Evolutionary conservation across 2,797 vertebrate species (phyloP), one percentile per base, ranked within the genome.

Genomic region (Chelon auratus): DNA sequence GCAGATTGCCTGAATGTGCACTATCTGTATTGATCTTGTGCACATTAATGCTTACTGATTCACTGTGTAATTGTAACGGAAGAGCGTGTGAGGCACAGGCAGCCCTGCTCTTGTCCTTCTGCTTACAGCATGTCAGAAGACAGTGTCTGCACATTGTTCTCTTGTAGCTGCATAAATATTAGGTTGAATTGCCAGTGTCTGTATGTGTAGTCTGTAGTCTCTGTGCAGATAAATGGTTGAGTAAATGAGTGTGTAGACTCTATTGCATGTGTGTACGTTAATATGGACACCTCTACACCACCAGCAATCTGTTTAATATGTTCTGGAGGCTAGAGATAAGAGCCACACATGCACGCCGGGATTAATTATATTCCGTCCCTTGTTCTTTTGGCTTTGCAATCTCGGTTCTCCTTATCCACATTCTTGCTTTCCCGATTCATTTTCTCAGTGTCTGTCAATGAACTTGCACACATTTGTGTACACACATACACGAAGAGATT

Each of bases 321-420:
- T 72, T 83, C 82, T 89, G 82, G 69, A 80, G 62, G 57, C 39
- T 67, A 77, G 66, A 79, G 83, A 89, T 90, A 86, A 88, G 76
- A 74, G 30, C 30, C 36, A 45, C 1, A 18, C 55, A 4, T 11
- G 62, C 17, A 62, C 62, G 36, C 48, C 22, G 1, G 11, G 13
- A 72, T 86, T 80, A 78, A 85, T 85, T 84, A 72, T 51, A 47
- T 71, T 71, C 45, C 52, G n/a, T 39, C 57, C 55, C 65, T 78
- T 82, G 26, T 75, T 80, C 45, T 72, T 60, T 78, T 65, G 4
- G 2, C 58, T 50, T 64, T 55, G 60, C 74, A 63, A 26, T 77
- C 69, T 78, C 54, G 18, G 37, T 42, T 72, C 42, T 61, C 62
- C 67, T 79, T 75, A 66, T 66, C 66, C 15, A 24, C 72, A 26